A percentile compares a stretch with the other conserved stretches of the same genome.
These are phyloP conservation scores for Elaphurus davidianus DNA, from an alignment of 2,113 vertebrate species.

Conservation along the genomic window DNA sequence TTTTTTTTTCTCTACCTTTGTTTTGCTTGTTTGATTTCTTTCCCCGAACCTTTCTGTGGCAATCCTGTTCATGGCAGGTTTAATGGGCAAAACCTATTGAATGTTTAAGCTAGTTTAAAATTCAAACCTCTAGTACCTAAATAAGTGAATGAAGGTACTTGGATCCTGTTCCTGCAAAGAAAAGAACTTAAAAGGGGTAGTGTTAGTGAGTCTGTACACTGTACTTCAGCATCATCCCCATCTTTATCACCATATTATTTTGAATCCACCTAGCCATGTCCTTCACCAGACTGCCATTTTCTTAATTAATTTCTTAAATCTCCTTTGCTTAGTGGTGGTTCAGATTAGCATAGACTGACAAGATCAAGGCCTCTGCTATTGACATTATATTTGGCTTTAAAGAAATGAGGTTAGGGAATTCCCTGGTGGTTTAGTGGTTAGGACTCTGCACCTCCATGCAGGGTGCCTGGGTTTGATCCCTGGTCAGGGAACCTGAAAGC, in stretches of 20 bases:
- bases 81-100: background rate
- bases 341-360: background rate
- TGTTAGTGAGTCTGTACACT: background rate
- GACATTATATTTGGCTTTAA: slow-evolving; percentile 1
- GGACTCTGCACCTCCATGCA: background rate
- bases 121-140: background rate
- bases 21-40: background rate
- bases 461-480: background rate
- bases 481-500: background rate
- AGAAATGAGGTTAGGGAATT: background rate
- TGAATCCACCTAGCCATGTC: background rate
- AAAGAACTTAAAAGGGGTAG: background rate
- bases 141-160: background rate
- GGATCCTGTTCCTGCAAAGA: background rate
- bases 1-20: background rate
- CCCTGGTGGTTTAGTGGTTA: background rate
- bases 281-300: background rate
- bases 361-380: background rate
- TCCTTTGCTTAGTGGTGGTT: background rate
- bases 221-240: background rate
- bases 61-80: background rate
- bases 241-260: background rate
- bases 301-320: slow-evolving; percentile 9
- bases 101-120: slow-evolving; percentile 6
- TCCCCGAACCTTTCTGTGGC: background rate